Conservation (phyloP, 2,888 invertebrate species). For the Apocheima hispidaria region DNA sequence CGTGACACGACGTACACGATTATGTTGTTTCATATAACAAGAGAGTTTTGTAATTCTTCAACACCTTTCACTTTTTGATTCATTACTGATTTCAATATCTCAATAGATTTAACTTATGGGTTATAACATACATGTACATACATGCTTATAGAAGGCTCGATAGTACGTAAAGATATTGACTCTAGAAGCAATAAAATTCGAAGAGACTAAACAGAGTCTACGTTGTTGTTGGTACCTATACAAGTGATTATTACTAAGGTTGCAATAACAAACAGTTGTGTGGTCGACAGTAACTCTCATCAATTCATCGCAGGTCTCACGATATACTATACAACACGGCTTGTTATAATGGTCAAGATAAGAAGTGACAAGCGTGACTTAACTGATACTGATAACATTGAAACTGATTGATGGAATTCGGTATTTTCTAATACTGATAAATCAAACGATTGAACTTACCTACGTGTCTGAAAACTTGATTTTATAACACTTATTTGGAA, state of each 20-base stretch:
- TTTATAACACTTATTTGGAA: conserved; percentile 19
- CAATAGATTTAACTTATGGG: conserved; percentile 13
- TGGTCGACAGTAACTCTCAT: conserved; percentile 20
- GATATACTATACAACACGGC: conserved; percentile 33
- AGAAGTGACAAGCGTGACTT: conserved; percentile 45
- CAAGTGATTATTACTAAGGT: conserved; percentile 23
- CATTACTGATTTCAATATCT: conserved; percentile 13
- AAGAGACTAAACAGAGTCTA: conserved; percentile 39
- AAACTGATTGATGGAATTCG: conserved; percentile 41
- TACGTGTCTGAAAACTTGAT: conserved; percentile 31
- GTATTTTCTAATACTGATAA: conserved; percentile 29
- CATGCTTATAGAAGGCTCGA: conserved; percentile 17
- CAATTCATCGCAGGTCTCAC: conserved; percentile 29
- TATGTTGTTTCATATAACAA: conserved; percentile 35
- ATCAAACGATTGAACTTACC: conserved; percentile 24
- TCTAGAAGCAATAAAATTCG: conserved; percentile 5
- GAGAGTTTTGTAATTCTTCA: conserved; percentile 28
- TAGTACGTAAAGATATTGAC: too few relatives aligned
- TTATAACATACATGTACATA: too few relatives aligned
- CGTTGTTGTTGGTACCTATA: conserved; percentile 13
- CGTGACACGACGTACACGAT: conserved; percentile 42
- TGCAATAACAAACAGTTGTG: conserved; percentile 28
- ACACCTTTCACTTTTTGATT: conserved; percentile 40
- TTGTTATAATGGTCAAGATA: conserved; percentile 44
- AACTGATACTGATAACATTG: conserved; percentile 42